phyloP scores from a whole-genome alignment of 2,888 invertebrate genomes.

The Rhaphigaster nebulosa region DNA sequence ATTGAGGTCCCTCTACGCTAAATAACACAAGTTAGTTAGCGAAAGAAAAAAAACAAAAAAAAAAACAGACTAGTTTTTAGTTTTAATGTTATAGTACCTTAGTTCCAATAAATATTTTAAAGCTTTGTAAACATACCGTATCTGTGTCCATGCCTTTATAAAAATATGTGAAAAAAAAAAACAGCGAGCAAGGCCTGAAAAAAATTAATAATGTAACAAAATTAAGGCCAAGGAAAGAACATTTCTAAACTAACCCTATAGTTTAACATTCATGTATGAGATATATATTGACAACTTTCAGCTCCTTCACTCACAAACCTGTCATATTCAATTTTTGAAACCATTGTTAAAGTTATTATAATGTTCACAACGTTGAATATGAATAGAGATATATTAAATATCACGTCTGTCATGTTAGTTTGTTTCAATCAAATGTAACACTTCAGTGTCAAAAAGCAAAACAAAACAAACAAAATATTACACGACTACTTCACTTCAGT shows the following conservation, averaged over 20 bases:
- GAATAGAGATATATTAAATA: slow-evolving; percentile 2
- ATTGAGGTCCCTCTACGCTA: too few species aligned
- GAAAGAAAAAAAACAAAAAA: too few species aligned
- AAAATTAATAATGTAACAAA: background rate
- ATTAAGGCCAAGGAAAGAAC: background rate
- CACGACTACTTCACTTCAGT: background rate
- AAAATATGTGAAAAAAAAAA: background rate
- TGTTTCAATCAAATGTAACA: background rate
- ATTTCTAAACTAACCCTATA: background rate
- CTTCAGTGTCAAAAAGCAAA: background rate
- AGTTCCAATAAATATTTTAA: too few species aligned
- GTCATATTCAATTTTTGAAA: slow-evolving; percentile 20
- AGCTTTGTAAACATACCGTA: background rate
- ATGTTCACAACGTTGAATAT: background rate
- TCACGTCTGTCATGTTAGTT: slow-evolving; percentile 11
- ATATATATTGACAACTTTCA: background rate
- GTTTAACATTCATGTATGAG: background rate
- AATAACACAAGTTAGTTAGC: too few species aligned
- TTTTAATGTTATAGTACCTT: too few species aligned
- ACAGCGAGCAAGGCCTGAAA: background rate
- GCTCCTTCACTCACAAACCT: background rate
- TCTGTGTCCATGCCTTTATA: background rate
- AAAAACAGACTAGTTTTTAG: too few species aligned
- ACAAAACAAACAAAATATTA: background rate
- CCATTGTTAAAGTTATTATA: slow-evolving; percentile 14